phyloP scores from a whole-genome alignment of 2,888 invertebrate species.

The Epinotia brunnichana region DNA sequence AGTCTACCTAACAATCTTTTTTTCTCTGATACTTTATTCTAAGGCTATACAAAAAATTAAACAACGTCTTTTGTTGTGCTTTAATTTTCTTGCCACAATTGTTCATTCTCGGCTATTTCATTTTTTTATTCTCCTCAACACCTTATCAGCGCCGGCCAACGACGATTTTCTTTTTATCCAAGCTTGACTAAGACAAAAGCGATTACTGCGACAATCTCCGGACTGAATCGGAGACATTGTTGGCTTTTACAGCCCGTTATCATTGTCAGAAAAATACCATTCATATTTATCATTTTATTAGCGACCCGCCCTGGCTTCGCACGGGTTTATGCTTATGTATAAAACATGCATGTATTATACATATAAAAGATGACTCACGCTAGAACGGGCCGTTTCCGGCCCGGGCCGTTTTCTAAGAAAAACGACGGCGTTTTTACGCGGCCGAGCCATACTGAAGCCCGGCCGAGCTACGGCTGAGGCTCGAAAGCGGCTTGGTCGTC shows the following conservation, averaged over 20 bases:
- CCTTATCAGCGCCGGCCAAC: constrained; percentile 28
- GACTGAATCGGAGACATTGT: constrained; percentile 12
- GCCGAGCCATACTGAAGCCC: too few relatives aligned
- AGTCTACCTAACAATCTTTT: background rate
- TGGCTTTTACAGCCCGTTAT: background rate
- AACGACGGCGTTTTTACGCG: too few relatives aligned
- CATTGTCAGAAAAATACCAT: background rate
- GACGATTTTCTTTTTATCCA: constrained; percentile 21
- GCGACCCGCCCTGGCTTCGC: too few relatives aligned
- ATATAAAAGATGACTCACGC: too few relatives aligned
- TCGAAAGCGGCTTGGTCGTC: too few relatives aligned
- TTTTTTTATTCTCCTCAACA: constrained; percentile 22
- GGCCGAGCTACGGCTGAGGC: too few relatives aligned
- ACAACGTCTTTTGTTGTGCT: constrained; percentile 11
- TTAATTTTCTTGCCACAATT: constrained; percentile 13
- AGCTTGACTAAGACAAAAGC: constrained; percentile 30
- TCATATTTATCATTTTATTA: too few relatives aligned
- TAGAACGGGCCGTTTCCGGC: too few relatives aligned
- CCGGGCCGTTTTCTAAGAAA: too few relatives aligned
- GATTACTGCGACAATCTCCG: constrained; percentile 35
- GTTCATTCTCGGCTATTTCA: constrained; percentile 13
- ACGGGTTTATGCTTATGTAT: too few relatives aligned
- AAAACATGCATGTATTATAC: too few relatives aligned
- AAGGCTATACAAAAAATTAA: background rate
- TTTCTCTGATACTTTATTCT: background rate